Base-by-base conservation (phyloP, 1,140 invertebrate genomes). In the Calosoma granatense region DNA sequence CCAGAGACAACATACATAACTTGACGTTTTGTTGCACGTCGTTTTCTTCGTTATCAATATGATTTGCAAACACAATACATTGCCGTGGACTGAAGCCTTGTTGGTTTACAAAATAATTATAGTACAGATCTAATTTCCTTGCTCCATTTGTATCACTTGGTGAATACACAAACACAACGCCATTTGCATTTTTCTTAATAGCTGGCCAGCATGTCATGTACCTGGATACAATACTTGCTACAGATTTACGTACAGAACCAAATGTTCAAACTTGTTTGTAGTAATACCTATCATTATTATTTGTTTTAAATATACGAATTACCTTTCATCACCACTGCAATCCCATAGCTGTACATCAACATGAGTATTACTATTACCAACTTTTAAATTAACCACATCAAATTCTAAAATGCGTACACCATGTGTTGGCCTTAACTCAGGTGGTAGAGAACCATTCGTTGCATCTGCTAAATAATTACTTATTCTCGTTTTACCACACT, bases 271-370 rank as follows among this genome's bases (percentile, higher is more conserved):
- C 3, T 54, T 20, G 12, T 54, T 22, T 21, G 21, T 6, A 19
- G 19, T 22, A 54, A 26, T 26, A 54, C 14, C 23, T 54, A 54
- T 30, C n/a, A 26, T 41, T 55, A n/a, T n/a, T n/a, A n/a, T n/a
- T n/a, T n/a, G n/a, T n/a, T 47, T 47, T 11, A 17, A 47, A 11
- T 47, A 47, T 11, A 12, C 15, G 6, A 11, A 47, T 17, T 51
- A 61, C 60, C 53, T 23, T 26, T 61, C 60, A 39, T 61, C 55
- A 9, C 60, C 60, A 43, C 56, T 56, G 12, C 57, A 41, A 51
- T 61, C 60, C 60, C 60, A 61, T n/a, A 61, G 54, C 41, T 61
- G 56, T 19, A 61, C 57, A 51, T 61, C 60, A 17, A 61, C 47
- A 41, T 58, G 36, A 2, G 2, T 2, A 19, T 22, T 56, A 4